A percentile compares a stretch with the other conserved stretches of the same genome.
These are phyloP conservation scores for Leptothorax acervorum DNA, from an alignment of 2,888 invertebrate genomes.

Conservation along the genomic window DNA sequence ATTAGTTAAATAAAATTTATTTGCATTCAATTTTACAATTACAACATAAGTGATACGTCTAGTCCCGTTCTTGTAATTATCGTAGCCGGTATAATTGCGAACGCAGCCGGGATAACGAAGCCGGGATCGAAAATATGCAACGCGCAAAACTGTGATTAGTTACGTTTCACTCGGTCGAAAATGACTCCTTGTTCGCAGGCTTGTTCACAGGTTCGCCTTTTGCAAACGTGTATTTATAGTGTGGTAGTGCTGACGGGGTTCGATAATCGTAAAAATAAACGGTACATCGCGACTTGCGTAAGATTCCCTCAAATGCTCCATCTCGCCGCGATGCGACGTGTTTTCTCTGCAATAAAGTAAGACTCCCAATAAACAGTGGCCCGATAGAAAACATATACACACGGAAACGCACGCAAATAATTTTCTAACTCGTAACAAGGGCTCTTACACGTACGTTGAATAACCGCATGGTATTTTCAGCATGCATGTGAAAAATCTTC, in stretches of 20 bases:
- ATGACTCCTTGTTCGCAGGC: constrained; percentile 26
- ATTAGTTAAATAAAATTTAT: not conserved
- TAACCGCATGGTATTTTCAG: not conserved
- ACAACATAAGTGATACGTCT: not conserved
- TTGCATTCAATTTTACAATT: not conserved
- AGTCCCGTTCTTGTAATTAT: constrained; percentile 4
- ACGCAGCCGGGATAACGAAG: not conserved
- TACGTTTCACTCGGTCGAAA: constrained; percentile 28
- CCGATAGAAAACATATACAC: constrained; percentile 50
- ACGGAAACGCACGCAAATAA: constrained; percentile 1
- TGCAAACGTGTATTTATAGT: constrained; percentile 71
- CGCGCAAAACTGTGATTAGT: constrained; percentile 14
- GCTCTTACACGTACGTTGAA: not conserved
- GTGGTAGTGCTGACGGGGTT: constrained; percentile 47
- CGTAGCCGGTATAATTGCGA: constrained; percentile 3
- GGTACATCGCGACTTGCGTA: constrained; percentile 62
- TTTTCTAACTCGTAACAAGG: not conserved
- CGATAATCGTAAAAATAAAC: constrained; percentile 76
- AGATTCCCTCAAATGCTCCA: constrained; percentile 56
- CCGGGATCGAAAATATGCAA: not conserved
- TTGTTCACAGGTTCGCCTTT: constrained; percentile 32
- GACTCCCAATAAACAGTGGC: constrained; percentile 45
- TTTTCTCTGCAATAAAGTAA: constrained; percentile 66
- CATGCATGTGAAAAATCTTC: not conserved
- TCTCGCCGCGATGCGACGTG: constrained; percentile 42